Evolutionary conservation across 2,113 vertebrate genomes (phyloP), one percentile per base, ranked within the genome.

Genomic region (Syngnathus scovelli): DNA sequence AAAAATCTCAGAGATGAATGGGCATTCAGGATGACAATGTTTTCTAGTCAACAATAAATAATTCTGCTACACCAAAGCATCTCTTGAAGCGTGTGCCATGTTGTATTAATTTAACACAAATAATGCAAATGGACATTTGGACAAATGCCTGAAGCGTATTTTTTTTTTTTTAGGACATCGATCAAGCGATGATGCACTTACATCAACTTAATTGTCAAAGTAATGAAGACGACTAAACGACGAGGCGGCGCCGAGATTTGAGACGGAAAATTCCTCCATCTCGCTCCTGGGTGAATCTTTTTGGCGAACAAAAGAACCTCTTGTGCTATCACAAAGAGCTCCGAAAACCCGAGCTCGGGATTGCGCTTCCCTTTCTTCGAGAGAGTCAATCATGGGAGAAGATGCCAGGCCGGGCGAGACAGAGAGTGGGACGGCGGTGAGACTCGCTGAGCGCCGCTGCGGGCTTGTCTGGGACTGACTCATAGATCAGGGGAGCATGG

Each of bases 381-480:
- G 88, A 88, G 89, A 89, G 79, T 86, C 85, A 89, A 89, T 90
- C 88, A 89, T 84, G 80, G 85, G 74, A 41, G 83, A 88, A 78
- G 84, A 88, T 87, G 84, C 83, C 78, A 83, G 16, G 73, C 69
- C 77, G 12, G 41, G 3, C 43, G 62, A 79, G 71, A 81, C 60
- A 78, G 61, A 78, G 46, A 62, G 12, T 11, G 41, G 15, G 13
- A 8, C 16, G 62, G 13, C 4, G 23, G 61, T 21, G 61, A 46
- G 61, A 21, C 44, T 36, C 1, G 55, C 55, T 36, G 5, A 58
- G 27, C 9, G 49, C 49, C 16, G 49, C 49, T n/a, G 49, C 49
- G 19, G 49, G 49, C 49, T 52, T n/a, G 49, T 52, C 49, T 19
- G 2, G 19, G 49, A 2, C 49, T n/a, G 49, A 52, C 49, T 21